Evolutionary conservation across 2,888 invertebrate genomes (phyloP), one percentile per base, ranked within the genome.

Genomic region (Andrena bucephala): DNA sequence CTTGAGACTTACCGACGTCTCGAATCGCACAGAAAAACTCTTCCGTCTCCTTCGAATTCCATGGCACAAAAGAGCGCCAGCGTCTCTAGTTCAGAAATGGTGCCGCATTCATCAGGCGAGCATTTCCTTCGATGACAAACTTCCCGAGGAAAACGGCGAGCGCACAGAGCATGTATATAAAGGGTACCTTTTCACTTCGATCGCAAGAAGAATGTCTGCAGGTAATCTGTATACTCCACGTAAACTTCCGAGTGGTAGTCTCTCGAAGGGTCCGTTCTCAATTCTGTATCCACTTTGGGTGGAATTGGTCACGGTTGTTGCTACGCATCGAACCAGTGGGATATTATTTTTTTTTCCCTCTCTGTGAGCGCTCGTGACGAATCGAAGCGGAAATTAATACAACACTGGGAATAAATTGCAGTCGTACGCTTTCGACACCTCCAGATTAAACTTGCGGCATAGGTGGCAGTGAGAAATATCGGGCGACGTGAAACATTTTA

Each of bases 381-480:
- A 92, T 91, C 85, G 90, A 87, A 88, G 73, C 92, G 92, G 92
- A 92, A 92, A 92, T 92, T 92, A 89, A 89, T 86, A 85, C 82
- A 86, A 86, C 86, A 79, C 85, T 83, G 69, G 81, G 76, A 85
- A 85, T 85, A 89, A 86, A 87, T 89, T 87, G 86, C 79, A 84
- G 71, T 67, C 67, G 78, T 31, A 63, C 54, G 59, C 29, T 42
- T n/a, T 42, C 24, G n/a, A 31, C 48, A 16, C 13, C 29, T 65
- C n/a, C 57, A n/a, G 24, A 36, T 3, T 52, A 16, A 50, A 8
- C 50, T 60, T 27, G n/a, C 24, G n/a, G 54, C 54, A 20, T 4
- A 42, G 42, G 16, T 10, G 10, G 31, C 4, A 27, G 2, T 10
- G 20, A n/a, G 24, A 52, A 42, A 57, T 66, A 42, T 42, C 13